Conservation (phyloP, 2,888 invertebrate genomes). For the Apoda limacodes region DNA sequence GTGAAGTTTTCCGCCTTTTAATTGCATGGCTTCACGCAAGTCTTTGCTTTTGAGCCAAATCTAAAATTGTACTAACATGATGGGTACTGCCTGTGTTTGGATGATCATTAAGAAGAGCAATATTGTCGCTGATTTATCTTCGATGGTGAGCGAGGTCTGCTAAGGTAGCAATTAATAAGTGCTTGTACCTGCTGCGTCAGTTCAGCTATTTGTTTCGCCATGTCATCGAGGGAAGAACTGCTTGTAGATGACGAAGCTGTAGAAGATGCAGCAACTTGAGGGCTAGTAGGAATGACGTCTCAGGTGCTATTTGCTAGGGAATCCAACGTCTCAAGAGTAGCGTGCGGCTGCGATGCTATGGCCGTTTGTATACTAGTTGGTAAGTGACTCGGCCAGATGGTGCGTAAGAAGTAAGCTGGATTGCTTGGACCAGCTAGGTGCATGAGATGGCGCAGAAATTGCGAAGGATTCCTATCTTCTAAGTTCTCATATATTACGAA, state of each 20-base stretch:
- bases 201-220: too few relatives aligned
- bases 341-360: slow-evolving; percentile 12
- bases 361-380: slow-evolving; percentile 13
- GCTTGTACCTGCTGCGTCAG: too few relatives aligned
- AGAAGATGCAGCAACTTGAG: too few relatives aligned
- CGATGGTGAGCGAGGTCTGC: slow-evolving; percentile 2
- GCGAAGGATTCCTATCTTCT: slow-evolving; percentile 17
- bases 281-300: too few relatives aligned
- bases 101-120: too few relatives aligned
- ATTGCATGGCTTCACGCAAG: slow-evolving; percentile 13
- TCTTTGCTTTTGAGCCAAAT: too few relatives aligned
- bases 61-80: slow-evolving; percentile 20
- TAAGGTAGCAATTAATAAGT: too few relatives aligned
- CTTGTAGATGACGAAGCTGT: too few relatives aligned
- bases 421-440: slow-evolving; percentile 13
- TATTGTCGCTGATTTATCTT: slow-evolving; percentile 1
- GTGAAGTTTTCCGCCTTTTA: slow-evolving; percentile 17
- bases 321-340: slow-evolving; percentile 8
- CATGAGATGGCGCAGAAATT: slow-evolving; percentile 16
- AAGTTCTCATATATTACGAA: slow-evolving; percentile 14
- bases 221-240: too few relatives aligned
- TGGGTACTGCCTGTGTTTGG: slow-evolving; percentile 8
- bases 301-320: too few relatives aligned
- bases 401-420: slow-evolving; percentile 13
- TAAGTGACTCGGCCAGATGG: slow-evolving; percentile 14